Percentiles rank a stretch among this genome's conserved stretches.
Conservation (phyloP, 2,797 vertebrate genomes). For the Sparidentex hasta region DNA sequence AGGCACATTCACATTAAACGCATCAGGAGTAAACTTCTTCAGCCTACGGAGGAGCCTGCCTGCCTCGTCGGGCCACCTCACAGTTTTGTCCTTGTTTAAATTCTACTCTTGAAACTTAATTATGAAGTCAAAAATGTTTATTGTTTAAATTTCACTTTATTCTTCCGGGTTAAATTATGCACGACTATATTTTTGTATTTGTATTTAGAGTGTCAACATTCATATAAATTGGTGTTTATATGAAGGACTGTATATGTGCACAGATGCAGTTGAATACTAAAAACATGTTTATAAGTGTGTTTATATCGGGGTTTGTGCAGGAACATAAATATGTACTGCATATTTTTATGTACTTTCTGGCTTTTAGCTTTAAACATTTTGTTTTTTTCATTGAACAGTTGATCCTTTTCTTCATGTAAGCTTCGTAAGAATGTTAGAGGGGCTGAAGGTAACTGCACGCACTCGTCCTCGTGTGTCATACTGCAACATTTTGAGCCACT, state of each 20-base stretch:
- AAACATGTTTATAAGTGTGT: neutral
- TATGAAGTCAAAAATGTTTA: neutral
- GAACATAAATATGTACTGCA: neutral
- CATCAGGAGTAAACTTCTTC: neutral
- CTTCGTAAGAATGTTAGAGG: neutral
- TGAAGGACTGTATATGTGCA: neutral
- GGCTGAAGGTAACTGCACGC: neutral
- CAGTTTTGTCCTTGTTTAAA: neutral
- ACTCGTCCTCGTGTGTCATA: neutral
- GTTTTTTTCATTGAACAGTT: neutral
- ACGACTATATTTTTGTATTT: neutral
- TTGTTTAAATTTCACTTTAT: neutral
- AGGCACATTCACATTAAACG: slow-evolving; percentile 13
- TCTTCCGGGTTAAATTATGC: neutral
- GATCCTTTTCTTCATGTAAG: neutral
- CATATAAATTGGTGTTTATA: neutral
- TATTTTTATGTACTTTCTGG: neutral
- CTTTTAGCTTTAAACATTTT: neutral
- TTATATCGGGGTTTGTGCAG: neutral
- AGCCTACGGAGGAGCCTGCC: neutral
- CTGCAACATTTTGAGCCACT: neutral
- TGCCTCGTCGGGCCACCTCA: neutral
- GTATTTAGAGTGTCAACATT: neutral
- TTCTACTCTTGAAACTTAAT: neutral
- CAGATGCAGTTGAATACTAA: neutral